phyloP scores from a whole-genome alignment of 2,797 vertebrate species.

The Halcyon smyrnensis region DNA sequence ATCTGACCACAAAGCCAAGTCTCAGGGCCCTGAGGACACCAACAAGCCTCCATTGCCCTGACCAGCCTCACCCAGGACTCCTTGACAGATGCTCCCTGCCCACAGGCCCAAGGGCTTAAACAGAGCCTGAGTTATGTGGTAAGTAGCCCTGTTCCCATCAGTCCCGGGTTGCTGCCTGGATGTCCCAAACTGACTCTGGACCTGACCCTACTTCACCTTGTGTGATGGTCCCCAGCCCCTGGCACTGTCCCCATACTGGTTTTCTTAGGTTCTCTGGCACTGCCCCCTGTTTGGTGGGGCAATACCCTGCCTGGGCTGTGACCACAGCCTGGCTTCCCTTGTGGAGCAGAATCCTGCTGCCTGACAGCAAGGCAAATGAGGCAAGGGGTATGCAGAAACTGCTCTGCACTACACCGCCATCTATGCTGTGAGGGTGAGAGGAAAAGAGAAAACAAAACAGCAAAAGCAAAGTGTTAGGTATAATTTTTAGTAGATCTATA shows the following conservation, averaged over 20 bases:
- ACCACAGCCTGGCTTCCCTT: not conserved
- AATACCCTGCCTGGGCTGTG: rapidly evolving
- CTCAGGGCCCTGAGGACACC: not conserved
- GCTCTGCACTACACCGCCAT: rapidly evolving
- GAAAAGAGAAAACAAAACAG: not conserved
- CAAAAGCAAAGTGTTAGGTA: not conserved
- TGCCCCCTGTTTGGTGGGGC: not conserved
- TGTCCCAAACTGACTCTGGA: too few relatives aligned
- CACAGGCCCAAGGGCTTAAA: rapidly evolving
- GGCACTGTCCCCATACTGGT: rapidly evolving
- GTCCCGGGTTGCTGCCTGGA: not conserved
- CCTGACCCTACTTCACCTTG: rapidly evolving
- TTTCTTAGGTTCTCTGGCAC: not conserved
- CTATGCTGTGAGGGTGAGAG: rapidly evolving
- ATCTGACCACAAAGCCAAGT: not conserved
- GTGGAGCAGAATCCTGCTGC: rapidly evolving
- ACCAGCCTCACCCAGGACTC: rapidly evolving
- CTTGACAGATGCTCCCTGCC: not conserved
- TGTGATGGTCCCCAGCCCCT: too few relatives aligned
- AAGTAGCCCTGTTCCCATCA: not conserved
- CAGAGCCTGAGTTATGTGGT: rapidly evolving
- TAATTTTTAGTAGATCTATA: not conserved
- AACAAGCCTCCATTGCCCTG: not conserved
- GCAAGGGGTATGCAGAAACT: rapidly evolving
- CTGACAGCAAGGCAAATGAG: not conserved